Conservation (phyloP, 2,113 vertebrate genomes). For the Corynorhinus townsendii region DNA sequence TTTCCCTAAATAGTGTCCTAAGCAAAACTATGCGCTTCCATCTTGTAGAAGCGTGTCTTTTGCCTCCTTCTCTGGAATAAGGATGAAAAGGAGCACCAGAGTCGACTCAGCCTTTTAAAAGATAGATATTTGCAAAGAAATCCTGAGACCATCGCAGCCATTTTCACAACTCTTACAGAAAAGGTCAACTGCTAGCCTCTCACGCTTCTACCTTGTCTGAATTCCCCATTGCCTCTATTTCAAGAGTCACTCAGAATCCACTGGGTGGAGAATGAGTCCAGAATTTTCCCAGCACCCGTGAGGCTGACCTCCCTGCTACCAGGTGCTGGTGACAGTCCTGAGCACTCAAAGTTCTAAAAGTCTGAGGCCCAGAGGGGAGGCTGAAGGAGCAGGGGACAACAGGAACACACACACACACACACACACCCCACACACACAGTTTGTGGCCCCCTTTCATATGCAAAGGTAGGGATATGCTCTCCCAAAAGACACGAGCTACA, state of each 20-base stretch:
- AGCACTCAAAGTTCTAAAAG: background rate
- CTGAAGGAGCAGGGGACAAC: background rate
- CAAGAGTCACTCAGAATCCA: background rate
- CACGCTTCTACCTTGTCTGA: background rate
- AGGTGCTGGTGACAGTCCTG: background rate
- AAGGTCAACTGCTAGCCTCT: background rate
- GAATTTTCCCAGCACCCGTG: background rate
- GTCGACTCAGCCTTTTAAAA: background rate
- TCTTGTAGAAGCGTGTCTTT: background rate
- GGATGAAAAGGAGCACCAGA: background rate
- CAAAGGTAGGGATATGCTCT: background rate
- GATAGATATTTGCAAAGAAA: background rate
- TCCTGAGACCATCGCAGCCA: background rate
- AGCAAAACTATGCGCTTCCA: background rate
- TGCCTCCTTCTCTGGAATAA: background rate
- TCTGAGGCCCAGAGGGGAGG: background rate
- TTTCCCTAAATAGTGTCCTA: constrained; percentile 2
- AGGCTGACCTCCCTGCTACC: background rate
- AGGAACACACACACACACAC: background rate
- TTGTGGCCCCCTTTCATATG: background rate
- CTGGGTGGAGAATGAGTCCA: background rate
- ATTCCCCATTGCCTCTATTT: background rate
- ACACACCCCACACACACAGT: fast-evolving
- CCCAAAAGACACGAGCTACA: background rate
- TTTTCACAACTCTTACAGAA: background rate